phyloP scores from a whole-genome alignment of 2,888 invertebrate species.

The Amblyjoppa proteus region DNA sequence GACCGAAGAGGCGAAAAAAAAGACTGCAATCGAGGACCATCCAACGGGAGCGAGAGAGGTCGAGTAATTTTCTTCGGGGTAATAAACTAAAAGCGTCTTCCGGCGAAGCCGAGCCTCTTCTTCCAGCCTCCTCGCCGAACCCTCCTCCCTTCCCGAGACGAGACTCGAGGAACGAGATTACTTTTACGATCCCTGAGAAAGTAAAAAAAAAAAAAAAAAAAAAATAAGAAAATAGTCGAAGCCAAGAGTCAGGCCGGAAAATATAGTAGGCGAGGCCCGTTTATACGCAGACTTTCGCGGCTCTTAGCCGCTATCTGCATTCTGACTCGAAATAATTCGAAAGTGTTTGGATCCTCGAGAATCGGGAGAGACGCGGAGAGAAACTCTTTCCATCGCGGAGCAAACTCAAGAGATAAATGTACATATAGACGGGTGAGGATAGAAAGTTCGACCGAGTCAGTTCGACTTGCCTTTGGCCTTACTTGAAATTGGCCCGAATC shows the following conservation, averaged over 20 bases:
- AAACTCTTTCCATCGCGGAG: neutral
- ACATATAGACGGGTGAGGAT: constrained; percentile 21
- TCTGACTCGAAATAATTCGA: constrained; percentile 65
- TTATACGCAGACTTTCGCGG: constrained; percentile 49
- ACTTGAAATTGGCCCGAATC: constrained; percentile 65
- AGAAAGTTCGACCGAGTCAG: constrained; percentile 54
- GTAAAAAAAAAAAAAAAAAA: constrained; percentile 68
- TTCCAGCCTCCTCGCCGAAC: constrained; percentile 50
- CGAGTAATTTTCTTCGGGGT: constrained; percentile 76
- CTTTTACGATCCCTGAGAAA: constrained; percentile 72
- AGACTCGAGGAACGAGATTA: constrained; percentile 73
- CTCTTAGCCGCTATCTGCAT: constrained; percentile 63
- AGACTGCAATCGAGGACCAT: constrained; percentile 53
- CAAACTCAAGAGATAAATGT: constrained; percentile 32
- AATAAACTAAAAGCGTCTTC: constrained; percentile 78
- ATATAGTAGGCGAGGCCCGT: constrained; percentile 11
- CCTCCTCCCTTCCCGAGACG: constrained; percentile 61
- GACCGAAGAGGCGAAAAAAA: constrained; percentile 53
- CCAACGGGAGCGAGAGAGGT: constrained; percentile 45
- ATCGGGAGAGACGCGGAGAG: constrained; percentile 20
- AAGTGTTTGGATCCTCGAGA: constrained; percentile 56
- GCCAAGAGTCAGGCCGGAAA: constrained; percentile 17
- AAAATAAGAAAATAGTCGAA: constrained; percentile 31
- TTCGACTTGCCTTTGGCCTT: constrained; percentile 59
- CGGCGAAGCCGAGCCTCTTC: constrained; percentile 67